Base-by-base conservation (phyloP, 2,888 invertebrate species). In the Pristionchus entomophagus region DNA sequence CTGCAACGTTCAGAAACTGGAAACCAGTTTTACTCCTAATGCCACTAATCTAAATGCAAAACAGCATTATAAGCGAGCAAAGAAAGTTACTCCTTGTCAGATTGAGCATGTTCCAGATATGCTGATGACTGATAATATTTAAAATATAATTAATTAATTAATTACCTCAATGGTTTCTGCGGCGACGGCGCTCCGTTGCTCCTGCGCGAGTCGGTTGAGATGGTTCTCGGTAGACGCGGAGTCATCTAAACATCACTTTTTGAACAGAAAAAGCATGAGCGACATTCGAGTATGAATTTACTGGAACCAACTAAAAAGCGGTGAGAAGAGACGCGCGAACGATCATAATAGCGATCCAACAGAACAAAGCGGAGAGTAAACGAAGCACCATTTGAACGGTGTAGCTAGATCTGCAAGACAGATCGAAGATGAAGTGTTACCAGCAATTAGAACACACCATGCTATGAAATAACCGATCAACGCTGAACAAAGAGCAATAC, bases 121-220 rank as follows among this genome's bases (percentile, higher is more conserved):
- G n/a, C n/a, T n/a, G n/a, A n/a, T n/a, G n/a, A n/a, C n/a, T n/a
- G n/a, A n/a, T n/a, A n/a, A n/a, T n/a, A n/a, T n/a, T n/a, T n/a
- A n/a, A n/a, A n/a, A n/a, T n/a, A n/a, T n/a, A n/a, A n/a, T n/a
- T n/a, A n/a, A n/a, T n/a, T n/a, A n/a, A n/a, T n/a, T n/a, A n/a
- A n/a, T 3, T 17, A 80, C 78, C 78, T 49, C 19, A 80, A 32
- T 22, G 78, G 78, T 32, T 80, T 80, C 41, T 51, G 38, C 49
- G 51, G 49, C 6, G 51, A 49, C 22, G 78, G 78, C 0, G 78
- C 78, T 29, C 78, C 78, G 32, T 80, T 80, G 51, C 51, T 29
- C n/a, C 78, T 26, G 29, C 51, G 32, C 12, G 78, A 14, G 10
- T 49, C 41, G 2, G 78, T 32, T 49, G 49, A 49, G 51, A 80